Evolutionary conservation across 2,888 invertebrate species (phyloP), one percentile per base, ranked within the genome.

Genomic region (Gonocerus acuteangulatus): DNA sequence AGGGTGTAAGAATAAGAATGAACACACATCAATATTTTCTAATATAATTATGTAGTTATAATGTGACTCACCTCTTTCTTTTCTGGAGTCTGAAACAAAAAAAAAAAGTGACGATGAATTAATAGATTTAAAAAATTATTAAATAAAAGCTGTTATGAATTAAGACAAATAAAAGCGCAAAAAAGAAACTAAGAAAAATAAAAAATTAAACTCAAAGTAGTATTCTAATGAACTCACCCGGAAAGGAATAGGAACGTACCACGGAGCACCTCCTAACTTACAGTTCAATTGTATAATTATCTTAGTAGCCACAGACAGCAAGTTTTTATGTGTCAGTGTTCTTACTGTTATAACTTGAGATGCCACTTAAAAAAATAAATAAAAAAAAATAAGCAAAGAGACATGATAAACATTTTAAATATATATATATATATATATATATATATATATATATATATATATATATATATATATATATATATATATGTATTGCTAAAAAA

Each of bases 231-330:
- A 11, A 58, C 32, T 44, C 16, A 47, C 44, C 18, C 54, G 71
- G 1, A 84, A 63, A 0, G 89, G 89, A 27, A 89, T 77, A 0
- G 81, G 78, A 0, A 91, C 80, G 1, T 80, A 77, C 95, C 95
- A 95, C 0, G 94, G 89, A 0, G 88, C 85, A 0, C 95, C 95
- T 16, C 95, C 95, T 32, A 95, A 73, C 70, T 97, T 97, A 70
- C 92, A 91, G 72, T 90, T 91, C 68, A 97, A 82, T 72, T 97
- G 96, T 16, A 96, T 88, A 0, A 88, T 89, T 0, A 97, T 83
- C 77, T 96, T 96, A 0, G 93, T 92, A 0, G 89, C 90, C 44
- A 95, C 86, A 0, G 89, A 87, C 82, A 87, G 83, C 48, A 57
- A 2, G 78, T 79, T 71, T 84, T 86, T 64, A 88, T 72, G 59